phyloP scores from a whole-genome alignment of 2,113 vertebrate species.

The Hylia prasina region DNA sequence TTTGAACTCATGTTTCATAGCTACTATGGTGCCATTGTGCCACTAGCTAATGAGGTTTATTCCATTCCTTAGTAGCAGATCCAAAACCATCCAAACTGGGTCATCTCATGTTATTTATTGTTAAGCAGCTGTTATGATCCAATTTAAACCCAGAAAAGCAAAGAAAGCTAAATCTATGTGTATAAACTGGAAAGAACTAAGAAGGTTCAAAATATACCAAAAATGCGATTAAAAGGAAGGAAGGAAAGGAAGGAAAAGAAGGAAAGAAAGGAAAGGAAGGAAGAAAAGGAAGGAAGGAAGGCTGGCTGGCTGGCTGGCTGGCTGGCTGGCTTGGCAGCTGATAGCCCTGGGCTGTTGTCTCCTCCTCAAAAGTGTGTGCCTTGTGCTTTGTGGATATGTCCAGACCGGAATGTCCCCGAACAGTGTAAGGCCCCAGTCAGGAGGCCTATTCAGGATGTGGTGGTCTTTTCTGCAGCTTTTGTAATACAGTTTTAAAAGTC shows the following conservation, averaged over 20 bases:
- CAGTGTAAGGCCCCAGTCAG: not conserved
- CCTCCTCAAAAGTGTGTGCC: rapidly evolving
- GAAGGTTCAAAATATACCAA: no score
- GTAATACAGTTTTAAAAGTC: not conserved
- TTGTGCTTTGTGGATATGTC: not conserved
- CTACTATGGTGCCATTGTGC: not conserved
- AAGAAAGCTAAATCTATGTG: not conserved
- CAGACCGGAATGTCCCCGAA: not conserved
- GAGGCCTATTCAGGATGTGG: not conserved
- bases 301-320: no score
- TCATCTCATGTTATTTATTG: not conserved
- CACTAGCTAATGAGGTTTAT: not conserved
- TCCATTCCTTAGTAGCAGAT: not conserved
- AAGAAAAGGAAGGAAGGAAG: no score
- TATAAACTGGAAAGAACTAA: not conserved
- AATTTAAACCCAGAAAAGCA: no score
- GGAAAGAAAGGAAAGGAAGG: no score
- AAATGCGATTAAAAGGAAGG: no score
- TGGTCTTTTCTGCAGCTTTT: not conserved
- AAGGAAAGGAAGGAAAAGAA: no score
- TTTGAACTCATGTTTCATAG: not conserved
- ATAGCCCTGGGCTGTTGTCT: not conserved
- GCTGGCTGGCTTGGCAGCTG: not conserved
- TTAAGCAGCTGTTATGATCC: no score
- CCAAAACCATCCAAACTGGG: not conserved